Conservation (phyloP, 2,888 invertebrate species). For the Caenorhabditis becei region DNA sequence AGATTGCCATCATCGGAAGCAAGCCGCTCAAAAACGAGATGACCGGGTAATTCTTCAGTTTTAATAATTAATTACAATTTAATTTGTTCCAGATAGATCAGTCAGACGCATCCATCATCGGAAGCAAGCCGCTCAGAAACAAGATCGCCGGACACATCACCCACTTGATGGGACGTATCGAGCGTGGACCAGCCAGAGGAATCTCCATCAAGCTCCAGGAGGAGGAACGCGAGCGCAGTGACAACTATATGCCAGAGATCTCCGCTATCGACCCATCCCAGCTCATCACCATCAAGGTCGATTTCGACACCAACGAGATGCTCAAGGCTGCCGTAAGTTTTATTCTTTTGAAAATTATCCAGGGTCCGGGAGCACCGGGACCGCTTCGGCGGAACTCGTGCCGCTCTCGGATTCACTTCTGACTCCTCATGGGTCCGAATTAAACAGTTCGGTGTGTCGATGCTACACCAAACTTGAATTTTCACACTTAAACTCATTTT, state of each 20-base stretch:
- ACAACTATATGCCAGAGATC: constrained; percentile 91
- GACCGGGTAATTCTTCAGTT: too few species aligned
- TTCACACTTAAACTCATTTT: constrained; percentile 56
- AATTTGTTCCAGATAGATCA: too few species aligned
- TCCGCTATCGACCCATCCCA: constrained; percentile 89
- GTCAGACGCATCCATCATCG: too few species aligned
- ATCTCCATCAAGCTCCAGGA: constrained; percentile 97
- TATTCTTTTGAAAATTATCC: background rate
- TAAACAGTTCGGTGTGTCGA: constrained; percentile 39
- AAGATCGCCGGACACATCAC: constrained; percentile 97
- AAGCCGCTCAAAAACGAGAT: too few species aligned
- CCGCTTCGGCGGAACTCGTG: background rate
- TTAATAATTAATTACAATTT: too few species aligned
- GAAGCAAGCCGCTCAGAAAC: too few species aligned
- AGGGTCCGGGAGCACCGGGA: constrained; percentile 6
- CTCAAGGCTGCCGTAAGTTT: constrained; percentile 88
- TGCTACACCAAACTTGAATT: constrained; percentile 31
- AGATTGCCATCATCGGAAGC: too few species aligned
- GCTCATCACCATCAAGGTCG: constrained; percentile 91
- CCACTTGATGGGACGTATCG: constrained; percentile 98
- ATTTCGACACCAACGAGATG: constrained; percentile 99
- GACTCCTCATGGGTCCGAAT: background rate
- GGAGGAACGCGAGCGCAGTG: constrained; percentile 98
- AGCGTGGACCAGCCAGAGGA: constrained; percentile 97
- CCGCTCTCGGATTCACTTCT: background rate